Conservation (phyloP, 1,140 invertebrate genomes). For the Pogonus chalceus region DNA sequence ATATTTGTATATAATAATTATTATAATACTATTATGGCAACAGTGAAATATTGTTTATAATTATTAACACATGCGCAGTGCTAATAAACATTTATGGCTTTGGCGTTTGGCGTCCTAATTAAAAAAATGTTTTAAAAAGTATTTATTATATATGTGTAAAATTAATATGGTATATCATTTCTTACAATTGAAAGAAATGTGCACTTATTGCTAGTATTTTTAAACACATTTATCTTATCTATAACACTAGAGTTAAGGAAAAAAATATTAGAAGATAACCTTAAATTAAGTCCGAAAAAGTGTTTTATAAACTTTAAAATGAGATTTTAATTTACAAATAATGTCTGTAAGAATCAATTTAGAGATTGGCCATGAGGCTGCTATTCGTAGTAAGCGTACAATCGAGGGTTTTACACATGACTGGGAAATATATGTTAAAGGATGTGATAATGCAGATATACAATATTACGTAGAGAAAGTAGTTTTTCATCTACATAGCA, state of each 20-base stretch:
- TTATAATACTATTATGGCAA: too few relatives aligned
- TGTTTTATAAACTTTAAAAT: neutral
- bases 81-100: slow-evolving; percentile 1
- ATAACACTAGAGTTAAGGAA: too few relatives aligned
- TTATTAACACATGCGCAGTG: neutral
- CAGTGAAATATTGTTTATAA: too few relatives aligned
- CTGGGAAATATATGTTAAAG: slow-evolving; percentile 93
- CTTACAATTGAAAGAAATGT: too few relatives aligned
- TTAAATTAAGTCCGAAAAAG: neutral
- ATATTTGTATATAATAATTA: too few relatives aligned
- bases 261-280: neutral
- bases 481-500: slow-evolving; percentile 84
- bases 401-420: slow-evolving; percentile 90
- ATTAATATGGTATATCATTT: too few relatives aligned
- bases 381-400: slow-evolving; percentile 64
- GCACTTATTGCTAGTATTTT: neutral
- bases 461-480: slow-evolving; percentile 91
- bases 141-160: neutral
- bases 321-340: slow-evolving; percentile 49
- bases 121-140: neutral
- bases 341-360: slow-evolving; percentile 76
- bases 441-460: slow-evolving; percentile 74
- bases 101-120: slow-evolving; percentile 6
- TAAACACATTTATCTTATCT: too few relatives aligned
- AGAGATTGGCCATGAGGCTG: slow-evolving; percentile 84